phyloP scores from a whole-genome alignment of 2,888 invertebrate species.

The Oscheius sp. region DNA sequence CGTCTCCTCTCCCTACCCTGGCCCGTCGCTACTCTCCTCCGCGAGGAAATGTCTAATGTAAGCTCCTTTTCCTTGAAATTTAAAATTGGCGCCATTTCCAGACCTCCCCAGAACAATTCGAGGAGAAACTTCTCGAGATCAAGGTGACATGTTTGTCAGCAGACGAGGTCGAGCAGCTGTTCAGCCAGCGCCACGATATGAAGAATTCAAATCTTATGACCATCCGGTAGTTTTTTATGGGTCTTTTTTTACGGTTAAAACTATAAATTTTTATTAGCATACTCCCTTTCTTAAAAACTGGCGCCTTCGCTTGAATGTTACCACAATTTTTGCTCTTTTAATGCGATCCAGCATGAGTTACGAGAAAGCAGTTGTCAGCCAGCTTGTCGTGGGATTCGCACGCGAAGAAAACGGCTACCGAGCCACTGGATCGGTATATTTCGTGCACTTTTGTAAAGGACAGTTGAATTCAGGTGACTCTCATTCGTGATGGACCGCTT shows the following conservation, averaged over 20 bases:
- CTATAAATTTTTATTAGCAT: not conserved
- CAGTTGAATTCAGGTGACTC: conserved; percentile 33
- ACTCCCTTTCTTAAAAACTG: too few relatives aligned
- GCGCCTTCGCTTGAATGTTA: conserved; percentile 1
- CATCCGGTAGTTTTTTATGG: not conserved
- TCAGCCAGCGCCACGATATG: conserved; percentile 30
- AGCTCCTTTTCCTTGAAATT: not conserved
- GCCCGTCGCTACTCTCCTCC: conserved; percentile 27
- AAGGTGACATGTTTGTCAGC: conserved; percentile 6
- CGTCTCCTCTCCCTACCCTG: conserved; percentile 32
- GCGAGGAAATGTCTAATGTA: conserved; percentile 35
- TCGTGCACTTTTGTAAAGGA: not conserved
- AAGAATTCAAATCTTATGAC: conserved; percentile 20
- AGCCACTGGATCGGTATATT: conserved; percentile 37
- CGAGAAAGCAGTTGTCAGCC: conserved; percentile 2
- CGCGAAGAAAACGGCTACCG: conserved; percentile 1
- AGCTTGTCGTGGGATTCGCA: conserved; percentile 22
- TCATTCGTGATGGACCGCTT: conserved; percentile 16
- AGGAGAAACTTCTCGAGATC: conserved; percentile 32
- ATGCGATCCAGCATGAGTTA: not conserved
- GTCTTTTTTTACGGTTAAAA: not conserved
- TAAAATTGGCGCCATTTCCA: not conserved
- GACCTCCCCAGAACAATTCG: conserved; percentile 17
- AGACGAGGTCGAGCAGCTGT: conserved; percentile 7
- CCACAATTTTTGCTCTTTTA: not conserved